Conservation (phyloP, 2,888 invertebrate genomes). For the Ophraella communa region DNA sequence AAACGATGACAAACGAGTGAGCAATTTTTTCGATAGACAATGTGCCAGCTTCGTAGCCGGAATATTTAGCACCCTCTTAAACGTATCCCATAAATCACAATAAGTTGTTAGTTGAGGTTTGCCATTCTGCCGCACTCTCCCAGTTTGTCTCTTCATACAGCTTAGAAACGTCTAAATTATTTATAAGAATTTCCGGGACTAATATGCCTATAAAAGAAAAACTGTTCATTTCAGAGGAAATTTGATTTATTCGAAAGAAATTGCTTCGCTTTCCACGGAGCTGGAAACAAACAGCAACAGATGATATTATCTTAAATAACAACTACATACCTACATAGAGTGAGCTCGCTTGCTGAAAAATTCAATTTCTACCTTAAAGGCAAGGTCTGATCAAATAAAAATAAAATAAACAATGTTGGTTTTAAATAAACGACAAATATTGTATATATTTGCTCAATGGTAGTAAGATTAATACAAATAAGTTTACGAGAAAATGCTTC, state of each 20-base stretch:
- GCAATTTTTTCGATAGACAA: slow-evolving; percentile 24
- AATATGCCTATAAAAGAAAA: not conserved
- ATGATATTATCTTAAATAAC: too few relatives aligned
- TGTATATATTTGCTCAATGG: too few relatives aligned
- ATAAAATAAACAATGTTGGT: too few relatives aligned
- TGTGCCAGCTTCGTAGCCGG: slow-evolving; percentile 10
- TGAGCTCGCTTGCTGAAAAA: too few relatives aligned
- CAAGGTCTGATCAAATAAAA: too few relatives aligned
- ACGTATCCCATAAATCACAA: slow-evolving; percentile 23
- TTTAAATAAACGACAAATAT: too few relatives aligned
- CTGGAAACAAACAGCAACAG: not conserved
- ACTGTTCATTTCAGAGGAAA: not conserved
- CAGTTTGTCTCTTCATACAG: slow-evolving; percentile 4
- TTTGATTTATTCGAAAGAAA: not conserved
- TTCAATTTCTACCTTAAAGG: too few relatives aligned
- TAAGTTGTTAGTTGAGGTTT: slow-evolving; percentile 12
- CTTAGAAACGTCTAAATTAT: slow-evolving; percentile 12
- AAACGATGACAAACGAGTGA: slow-evolving; percentile 24
- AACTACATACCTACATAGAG: too few relatives aligned
- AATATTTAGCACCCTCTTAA: slow-evolving; percentile 23
- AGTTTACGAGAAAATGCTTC: too few relatives aligned
- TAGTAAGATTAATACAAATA: too few relatives aligned
- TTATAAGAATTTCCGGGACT: not conserved
- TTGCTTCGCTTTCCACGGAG: not conserved
- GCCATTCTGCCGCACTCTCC: not conserved